Evolutionary conservation across 2,888 invertebrate genomes (phyloP).

Genomic region (Coenonympha arcania): DNA sequence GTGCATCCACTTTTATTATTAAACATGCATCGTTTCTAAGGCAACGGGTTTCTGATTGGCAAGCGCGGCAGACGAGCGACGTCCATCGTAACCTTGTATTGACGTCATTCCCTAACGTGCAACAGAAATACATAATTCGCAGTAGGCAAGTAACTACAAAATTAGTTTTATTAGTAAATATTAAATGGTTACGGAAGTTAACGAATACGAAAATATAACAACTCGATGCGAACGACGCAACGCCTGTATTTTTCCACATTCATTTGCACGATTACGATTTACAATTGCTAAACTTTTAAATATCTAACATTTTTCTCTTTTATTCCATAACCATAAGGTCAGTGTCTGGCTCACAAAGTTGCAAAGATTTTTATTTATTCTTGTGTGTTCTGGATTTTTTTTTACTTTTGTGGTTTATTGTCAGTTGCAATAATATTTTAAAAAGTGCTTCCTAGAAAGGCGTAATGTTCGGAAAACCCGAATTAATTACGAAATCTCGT

Average conservation of each 20-base stretch:
- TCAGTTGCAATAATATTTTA: too few relatives aligned
- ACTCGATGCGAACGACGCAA: too few relatives aligned
- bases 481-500: constrained; percentile 3
- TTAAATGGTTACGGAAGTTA: too few relatives aligned
- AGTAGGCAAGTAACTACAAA: neutral
- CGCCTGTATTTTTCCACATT: too few relatives aligned
- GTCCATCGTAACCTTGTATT: constrained; percentile 23
- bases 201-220: neutral
- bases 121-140: neutral
- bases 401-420: too few relatives aligned
- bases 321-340: too few relatives aligned
- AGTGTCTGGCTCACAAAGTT: too few relatives aligned
- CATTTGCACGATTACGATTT: too few relatives aligned
- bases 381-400: too few relatives aligned
- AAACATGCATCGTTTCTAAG: constrained; percentile 18
- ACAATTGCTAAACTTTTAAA: too few relatives aligned
- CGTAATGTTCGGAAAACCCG: constrained; percentile 10
- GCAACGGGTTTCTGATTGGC: constrained; percentile 27
- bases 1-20: constrained; percentile 3
- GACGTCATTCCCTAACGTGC: constrained; percentile 15
- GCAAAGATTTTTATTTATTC: too few relatives aligned
- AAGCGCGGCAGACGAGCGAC: constrained; percentile 20
- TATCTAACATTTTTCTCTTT: too few relatives aligned
- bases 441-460: constrained; percentile 9
- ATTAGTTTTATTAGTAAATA: neutral